A percentile compares a stretch with the other conserved stretches of the same genome.
These are phyloP conservation scores for Perizoma affinitatum DNA, from an alignment of 2,888 invertebrate genomes.

Conservation along the genomic window DNA sequence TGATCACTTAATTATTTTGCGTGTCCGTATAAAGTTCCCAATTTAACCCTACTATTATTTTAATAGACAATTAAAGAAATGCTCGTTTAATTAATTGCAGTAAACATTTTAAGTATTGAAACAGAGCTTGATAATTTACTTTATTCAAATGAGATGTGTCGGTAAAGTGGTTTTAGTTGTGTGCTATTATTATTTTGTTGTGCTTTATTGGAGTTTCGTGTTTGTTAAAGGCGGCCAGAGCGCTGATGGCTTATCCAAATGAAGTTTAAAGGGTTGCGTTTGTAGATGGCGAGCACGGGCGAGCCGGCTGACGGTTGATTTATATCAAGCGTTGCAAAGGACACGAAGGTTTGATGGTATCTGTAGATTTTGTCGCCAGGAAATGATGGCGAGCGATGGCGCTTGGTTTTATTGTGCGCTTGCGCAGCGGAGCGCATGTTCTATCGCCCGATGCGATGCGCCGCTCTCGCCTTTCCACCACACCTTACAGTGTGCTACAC, in stretches of 20 bases:
- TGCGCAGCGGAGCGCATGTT: conserved; percentile 62
- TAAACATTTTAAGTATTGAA: conserved; percentile 68
- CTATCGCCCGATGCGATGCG: conserved; percentile 68
- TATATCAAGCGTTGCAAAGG: conserved; percentile 63
- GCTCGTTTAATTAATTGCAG: conserved; percentile 75
- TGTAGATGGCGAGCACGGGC: conserved; percentile 47
- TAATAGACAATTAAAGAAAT: conserved; percentile 81
- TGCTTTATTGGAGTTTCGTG: conserved; percentile 79
- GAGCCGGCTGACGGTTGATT: conserved; percentile 65
- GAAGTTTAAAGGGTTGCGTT: conserved; percentile 60
- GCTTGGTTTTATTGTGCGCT: conserved; percentile 67
- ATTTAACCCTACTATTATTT: conserved; percentile 77
- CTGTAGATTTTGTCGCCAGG: conserved; percentile 79
- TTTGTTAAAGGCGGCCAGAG: conserved; percentile 63
- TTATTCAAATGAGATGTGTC: conserved; percentile 79
- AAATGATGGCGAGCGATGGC: conserved; percentile 65
- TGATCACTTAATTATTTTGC: conserved; percentile 82
- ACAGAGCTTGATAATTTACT: conserved; percentile 68
- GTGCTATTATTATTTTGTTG: conserved; percentile 80
- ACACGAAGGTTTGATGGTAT: conserved; percentile 74
- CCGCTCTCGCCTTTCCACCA: conserved; percentile 44
- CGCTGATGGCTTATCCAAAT: conserved; percentile 77
- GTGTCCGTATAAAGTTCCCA: conserved; percentile 74
- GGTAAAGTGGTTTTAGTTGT: conserved; percentile 74
- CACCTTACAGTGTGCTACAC: conserved; percentile 52